Evolutionary conservation across 2,113 vertebrate genomes (phyloP), one percentile per base, ranked within the genome.

Genomic region (Columbina picui): DNA sequence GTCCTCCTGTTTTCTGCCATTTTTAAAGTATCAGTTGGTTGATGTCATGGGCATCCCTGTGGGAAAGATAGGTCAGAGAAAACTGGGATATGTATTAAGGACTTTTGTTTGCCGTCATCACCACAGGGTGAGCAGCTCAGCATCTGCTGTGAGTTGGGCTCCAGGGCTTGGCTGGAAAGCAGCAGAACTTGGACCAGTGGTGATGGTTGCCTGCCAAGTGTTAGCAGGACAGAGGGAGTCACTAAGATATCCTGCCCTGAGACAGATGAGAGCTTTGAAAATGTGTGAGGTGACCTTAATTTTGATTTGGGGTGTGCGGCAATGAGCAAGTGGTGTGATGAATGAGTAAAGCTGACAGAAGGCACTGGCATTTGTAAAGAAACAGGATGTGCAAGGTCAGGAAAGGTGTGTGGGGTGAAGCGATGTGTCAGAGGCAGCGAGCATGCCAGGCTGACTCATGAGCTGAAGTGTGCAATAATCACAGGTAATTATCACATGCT

Each of bases 381-480:
- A 82, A 89, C 23, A 45, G 87, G 60, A 84, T 79, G 84, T 82
- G 67, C 78, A 71, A 91, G 93, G 94, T 93, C 92, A 91, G 70
- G 76, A 73, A 69, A 88, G 94, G 90, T 92, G 88, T 78, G 74
- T 9, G 2, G 61, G 82, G 84, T 91, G 82, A 93, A 75, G 61
- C 0, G 2, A 76, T 85, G 93, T n/a, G 89, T 82, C 95, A 91
- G 84, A 89, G 87, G 56, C 69, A 87, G 74, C 1, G 5, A 91
- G 90, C 86, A 49, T 0, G 39, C 67, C 86, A 83, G 86, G 79
- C 84, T 94, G 84, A 94, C 87, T 96, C 92, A 89, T 82, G 84
- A 95, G 96, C 92, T 94, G 95, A 94, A 89, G 92, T 96, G 81
- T 90, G 93, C 96, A 94, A 94, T 94, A 91, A 97, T 94, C 92